These are phyloP conservation scores for Mesorhabditis spiculigera DNA, from an alignment of 2,888 invertebrate genomes.

Conservation along the genomic window DNA sequence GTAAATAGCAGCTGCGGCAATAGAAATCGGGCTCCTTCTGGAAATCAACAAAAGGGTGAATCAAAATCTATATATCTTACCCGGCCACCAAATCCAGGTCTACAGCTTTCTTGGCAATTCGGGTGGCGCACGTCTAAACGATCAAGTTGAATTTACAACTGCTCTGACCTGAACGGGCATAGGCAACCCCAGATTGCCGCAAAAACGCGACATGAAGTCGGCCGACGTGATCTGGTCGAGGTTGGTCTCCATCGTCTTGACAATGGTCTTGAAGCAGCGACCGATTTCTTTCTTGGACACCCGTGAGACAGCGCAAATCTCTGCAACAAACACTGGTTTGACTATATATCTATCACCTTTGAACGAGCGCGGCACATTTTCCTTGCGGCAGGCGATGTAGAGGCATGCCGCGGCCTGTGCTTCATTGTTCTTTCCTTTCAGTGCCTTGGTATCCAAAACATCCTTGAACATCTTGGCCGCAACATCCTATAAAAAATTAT, in stretches of 20 bases:
- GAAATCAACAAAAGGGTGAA: conserved; percentile 18
- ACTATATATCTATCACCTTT: conserved; percentile 62
- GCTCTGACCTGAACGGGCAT: conserved; percentile 57
- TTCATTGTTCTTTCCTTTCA: conserved; percentile 48
- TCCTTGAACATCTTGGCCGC: conserved; percentile 96
- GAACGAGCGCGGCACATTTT: conserved; percentile 96
- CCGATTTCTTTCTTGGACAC: conserved; percentile 99
- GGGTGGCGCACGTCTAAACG: conserved; percentile 74
- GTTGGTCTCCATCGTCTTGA: conserved; percentile 91
- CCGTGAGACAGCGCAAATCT: conserved; percentile 91
- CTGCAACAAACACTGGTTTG: conserved; percentile 60
- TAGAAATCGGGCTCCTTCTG: conserved; percentile 88
- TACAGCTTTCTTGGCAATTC: conserved; percentile 91
- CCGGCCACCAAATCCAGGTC: conserved; percentile 96
- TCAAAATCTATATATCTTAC: conserved; percentile 48
- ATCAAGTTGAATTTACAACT: not conserved
- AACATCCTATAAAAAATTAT: conserved; percentile 72
- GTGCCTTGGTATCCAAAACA: conserved; percentile 56
- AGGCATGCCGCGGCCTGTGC: conserved; percentile 91
- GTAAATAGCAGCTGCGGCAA: conserved; percentile 97
- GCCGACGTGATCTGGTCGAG: conserved; percentile 95
- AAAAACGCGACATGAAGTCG: conserved; percentile 89
- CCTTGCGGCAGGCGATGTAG: conserved; percentile 96
- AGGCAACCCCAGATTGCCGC: conserved; percentile 79
- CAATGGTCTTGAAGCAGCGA: conserved; percentile 86